Conservation (phyloP, 2,113 vertebrate genomes). For the Dryoscopus gambensis region DNA sequence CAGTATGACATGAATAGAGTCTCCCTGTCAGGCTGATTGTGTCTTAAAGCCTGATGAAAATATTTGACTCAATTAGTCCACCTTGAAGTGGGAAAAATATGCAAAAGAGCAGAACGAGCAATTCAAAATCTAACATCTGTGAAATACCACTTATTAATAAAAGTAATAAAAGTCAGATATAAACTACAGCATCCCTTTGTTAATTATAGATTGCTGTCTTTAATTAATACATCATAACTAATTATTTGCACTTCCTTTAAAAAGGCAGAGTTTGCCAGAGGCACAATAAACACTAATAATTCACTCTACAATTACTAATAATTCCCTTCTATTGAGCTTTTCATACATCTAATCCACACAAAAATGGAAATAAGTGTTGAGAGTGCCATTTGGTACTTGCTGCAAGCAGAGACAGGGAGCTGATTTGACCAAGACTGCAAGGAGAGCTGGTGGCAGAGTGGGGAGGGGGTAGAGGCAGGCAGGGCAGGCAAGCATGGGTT, state of each 20-base stretch:
- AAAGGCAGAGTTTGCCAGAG: neutral
- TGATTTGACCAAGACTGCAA: neutral
- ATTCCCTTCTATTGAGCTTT: neutral
- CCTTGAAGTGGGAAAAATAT: neutral
- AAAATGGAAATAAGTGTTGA: neutral
- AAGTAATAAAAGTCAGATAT: neutral
- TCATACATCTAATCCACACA: neutral
- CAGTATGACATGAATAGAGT: neutral
- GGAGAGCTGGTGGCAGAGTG: neutral
- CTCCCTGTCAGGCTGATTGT: neutral
- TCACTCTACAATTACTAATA: neutral
- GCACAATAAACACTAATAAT: neutral
- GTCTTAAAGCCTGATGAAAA: neutral
- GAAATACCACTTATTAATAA: neutral
- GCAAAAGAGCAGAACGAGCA: neutral
- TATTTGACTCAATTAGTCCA: neutral
- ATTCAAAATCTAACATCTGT: neutral
- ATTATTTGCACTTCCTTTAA: neutral
- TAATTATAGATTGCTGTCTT: neutral
- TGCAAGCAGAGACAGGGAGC: neutral
- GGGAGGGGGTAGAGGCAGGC: neutral
- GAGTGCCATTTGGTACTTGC: neutral
- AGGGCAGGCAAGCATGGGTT: neutral
- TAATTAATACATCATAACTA: constrained; percentile 33
- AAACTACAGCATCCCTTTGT: neutral